phyloP scores from a whole-genome alignment of 1,140 invertebrate genomes.

The Caenorhabditis briggsae region DNA sequence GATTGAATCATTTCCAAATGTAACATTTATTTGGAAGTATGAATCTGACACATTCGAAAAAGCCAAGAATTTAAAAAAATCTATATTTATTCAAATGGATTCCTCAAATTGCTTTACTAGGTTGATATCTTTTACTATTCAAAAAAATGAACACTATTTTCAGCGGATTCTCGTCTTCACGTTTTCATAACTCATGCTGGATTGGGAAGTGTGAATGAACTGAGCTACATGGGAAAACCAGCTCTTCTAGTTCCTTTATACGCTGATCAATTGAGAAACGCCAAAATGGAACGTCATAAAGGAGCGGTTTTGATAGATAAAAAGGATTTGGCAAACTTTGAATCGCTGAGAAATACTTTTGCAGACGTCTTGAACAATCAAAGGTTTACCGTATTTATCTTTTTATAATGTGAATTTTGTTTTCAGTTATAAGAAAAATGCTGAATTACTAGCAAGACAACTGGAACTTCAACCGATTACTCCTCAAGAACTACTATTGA shows the following conservation, averaged over 20 bases:
- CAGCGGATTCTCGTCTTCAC: conserved; percentile 66
- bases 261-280: conserved; percentile 32
- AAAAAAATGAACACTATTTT: neutral
- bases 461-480: neutral
- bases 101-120: conserved; percentile 64
- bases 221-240: conserved; percentile 68
- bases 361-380: neutral
- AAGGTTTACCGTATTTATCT: neutral
- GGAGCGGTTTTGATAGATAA: neutral
- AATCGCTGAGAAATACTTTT: neutral
- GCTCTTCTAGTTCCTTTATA: conserved; percentile 61
- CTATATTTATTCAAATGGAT: conserved; percentile 60
- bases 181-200: conserved; percentile 73
- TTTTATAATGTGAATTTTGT: neutral
- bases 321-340: neutral
- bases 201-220: conserved; percentile 67
- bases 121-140: neutral
- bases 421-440: conserved; percentile 31
- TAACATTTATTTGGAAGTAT: conserved; percentile 68
- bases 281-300: conserved; percentile 24
- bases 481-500: conserved; percentile 3
- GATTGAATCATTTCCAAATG: conserved; percentile 32
- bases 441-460: conserved; percentile 15
- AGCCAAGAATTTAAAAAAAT: conserved; percentile 42
- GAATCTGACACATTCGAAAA: conserved; percentile 50